phyloP scores from a whole-genome alignment of 2,888 invertebrate genomes.

The Crocallis elinguaria region DNA sequence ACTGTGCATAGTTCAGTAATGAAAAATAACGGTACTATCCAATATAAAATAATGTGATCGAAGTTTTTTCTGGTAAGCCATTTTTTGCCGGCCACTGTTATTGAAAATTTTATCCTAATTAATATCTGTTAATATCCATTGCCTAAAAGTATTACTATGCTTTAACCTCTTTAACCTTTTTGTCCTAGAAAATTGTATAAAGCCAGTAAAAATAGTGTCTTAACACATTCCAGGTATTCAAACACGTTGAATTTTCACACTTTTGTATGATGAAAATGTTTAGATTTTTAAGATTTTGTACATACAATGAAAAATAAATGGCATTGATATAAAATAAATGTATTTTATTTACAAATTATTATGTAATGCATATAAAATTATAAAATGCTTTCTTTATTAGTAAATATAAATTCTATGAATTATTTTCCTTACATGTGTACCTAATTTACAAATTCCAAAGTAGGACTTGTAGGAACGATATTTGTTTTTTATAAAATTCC shows the following conservation, averaged over 20 bases:
- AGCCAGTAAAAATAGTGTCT: constrained; percentile 81
- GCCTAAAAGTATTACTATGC: constrained; percentile 54
- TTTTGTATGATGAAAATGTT: constrained; percentile 78
- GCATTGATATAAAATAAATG: constrained; percentile 73
- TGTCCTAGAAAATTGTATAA: constrained; percentile 68
- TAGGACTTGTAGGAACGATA: too few relatives aligned
- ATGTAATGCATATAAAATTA: too few relatives aligned
- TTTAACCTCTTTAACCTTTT: constrained; percentile 64
- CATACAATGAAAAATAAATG: constrained; percentile 83
- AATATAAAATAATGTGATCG: neutral
- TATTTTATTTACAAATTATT: constrained; percentile 45
- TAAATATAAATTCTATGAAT: too few relatives aligned
- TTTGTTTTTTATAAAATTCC: too few relatives aligned
- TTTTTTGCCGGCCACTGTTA: neutral
- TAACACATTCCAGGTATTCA: constrained; percentile 82
- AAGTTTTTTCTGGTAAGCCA: neutral
- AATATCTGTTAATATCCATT: constrained; percentile 45
- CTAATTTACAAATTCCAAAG: too few relatives aligned
- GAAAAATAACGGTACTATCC: too few relatives aligned
- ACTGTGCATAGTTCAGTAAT: too few relatives aligned
- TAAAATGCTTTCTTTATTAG: too few relatives aligned
- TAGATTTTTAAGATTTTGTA: constrained; percentile 84
- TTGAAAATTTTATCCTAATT: constrained; percentile 20
- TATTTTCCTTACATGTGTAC: too few relatives aligned
- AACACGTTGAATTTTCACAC: constrained; percentile 80